Percentiles rank a stretch among this genome's conserved stretches.
phyloP scores from a whole-genome alignment of 2,888 invertebrate species.

The Aspidiotus rigidus region DNA sequence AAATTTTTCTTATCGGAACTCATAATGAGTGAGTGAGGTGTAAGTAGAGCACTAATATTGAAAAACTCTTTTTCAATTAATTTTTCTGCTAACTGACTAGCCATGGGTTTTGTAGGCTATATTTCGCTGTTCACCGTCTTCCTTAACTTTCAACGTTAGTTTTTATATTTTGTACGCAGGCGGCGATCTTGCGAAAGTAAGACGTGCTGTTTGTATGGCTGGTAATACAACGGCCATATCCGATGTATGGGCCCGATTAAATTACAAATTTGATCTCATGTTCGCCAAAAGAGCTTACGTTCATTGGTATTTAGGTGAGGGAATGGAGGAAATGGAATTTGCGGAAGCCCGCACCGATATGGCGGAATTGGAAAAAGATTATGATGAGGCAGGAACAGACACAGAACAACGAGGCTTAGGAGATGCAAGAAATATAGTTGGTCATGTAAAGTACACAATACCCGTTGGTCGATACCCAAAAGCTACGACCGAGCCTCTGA shows the following conservation, averaged over 20 bases:
- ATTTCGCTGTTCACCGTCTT: background rate
- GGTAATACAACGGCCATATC: constrained; percentile 35
- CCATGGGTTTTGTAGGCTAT: no score
- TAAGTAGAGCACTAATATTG: no score
- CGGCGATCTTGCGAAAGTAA: constrained; percentile 34
- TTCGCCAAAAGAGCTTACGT: constrained; percentile 34
- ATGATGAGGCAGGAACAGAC: constrained; percentile 32
- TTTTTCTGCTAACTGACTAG: no score
- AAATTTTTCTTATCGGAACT: no score
- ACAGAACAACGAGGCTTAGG: background rate
- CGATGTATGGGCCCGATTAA: constrained; percentile 32
- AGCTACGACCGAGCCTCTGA: no score
- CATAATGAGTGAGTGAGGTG: no score
- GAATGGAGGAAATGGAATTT: constrained; percentile 34
- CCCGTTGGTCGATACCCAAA: no score
- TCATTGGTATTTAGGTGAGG: constrained; percentile 34
- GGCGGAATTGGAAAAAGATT: constrained; percentile 32
- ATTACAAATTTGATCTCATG: constrained; percentile 35
- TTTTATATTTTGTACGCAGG: background rate
- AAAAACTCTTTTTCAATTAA: no score
- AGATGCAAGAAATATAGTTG: no score
- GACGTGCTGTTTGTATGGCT: constrained; percentile 34
- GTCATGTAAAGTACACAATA: background rate
- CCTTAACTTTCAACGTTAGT: no score
- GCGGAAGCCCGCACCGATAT: constrained; percentile 32